Percentiles rank a stretch among this genome's conserved stretches.
These are phyloP conservation scores for Meandrina meandrites DNA, from an alignment of 92 coral and sea anemone species.

Conservation along the genomic window DNA sequence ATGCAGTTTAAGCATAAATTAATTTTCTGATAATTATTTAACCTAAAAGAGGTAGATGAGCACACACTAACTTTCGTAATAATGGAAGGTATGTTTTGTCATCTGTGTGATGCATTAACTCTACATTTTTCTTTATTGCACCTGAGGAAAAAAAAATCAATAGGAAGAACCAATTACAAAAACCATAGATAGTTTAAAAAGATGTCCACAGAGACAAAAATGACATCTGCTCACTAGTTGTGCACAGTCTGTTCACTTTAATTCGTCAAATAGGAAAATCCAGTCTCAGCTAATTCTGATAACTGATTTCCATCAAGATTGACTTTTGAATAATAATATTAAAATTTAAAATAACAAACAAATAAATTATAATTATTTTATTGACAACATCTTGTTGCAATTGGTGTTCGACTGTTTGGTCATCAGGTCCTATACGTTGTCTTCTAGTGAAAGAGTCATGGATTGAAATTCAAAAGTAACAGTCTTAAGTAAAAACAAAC, in stretches of 20 bases:
- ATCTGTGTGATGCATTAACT: slow-evolving; percentile 71
- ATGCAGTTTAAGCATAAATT: neutral
- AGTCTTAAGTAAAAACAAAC: too few relatives aligned
- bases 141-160: slow-evolving; percentile 48
- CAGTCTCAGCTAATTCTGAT: neutral
- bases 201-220: too few relatives aligned
- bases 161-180: too few relatives aligned
- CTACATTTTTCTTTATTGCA: slow-evolving; percentile 84
- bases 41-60: neutral
- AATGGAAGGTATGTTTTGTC: slow-evolving; percentile 84
- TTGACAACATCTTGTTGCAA: too few relatives aligned
- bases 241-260: neutral
- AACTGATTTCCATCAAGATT: too few relatives aligned
- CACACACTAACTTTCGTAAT: slow-evolving; percentile 63
- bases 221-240: neutral
- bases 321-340: too few relatives aligned
- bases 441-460: neutral
- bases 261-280: neutral
- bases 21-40: neutral
- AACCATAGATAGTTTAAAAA: too few relatives aligned
- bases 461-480: too few relatives aligned
- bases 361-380: too few relatives aligned
- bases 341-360: too few relatives aligned
- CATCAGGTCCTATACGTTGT: too few relatives aligned
- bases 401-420: too few relatives aligned